Evolutionary conservation across 2,113 vertebrate genomes (phyloP).

Genomic region (Scomber scombrus): DNA sequence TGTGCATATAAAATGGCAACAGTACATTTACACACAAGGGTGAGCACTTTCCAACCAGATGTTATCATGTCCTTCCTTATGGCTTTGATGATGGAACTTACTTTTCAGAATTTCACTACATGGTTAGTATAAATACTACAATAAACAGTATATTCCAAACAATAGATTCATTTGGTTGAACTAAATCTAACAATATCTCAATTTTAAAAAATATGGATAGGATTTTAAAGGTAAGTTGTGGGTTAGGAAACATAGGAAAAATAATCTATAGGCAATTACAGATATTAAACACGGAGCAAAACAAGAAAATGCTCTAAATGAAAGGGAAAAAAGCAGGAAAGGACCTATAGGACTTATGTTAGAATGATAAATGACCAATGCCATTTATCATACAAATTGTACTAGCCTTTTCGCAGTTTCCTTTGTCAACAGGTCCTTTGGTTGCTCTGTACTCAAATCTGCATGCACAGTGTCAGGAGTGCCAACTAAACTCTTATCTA

Average conservation of each 20-base stretch:
- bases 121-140: background rate
- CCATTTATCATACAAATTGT: constrained; percentile 89
- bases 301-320: background rate
- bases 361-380: constrained; percentile 88
- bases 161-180: background rate
- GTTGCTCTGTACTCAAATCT: constrained; percentile 56
- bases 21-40: constrained; percentile 23
- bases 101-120: background rate
- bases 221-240: background rate
- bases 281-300: background rate
- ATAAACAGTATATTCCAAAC: background rate
- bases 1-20: constrained; percentile 30
- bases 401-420: constrained; percentile 93
- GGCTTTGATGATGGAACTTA: background rate
- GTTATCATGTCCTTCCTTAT: constrained; percentile 9
- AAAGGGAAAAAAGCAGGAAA: background rate
- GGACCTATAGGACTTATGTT: constrained; percentile 17
- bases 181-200: background rate
- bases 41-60: constrained; percentile 14
- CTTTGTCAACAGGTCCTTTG: constrained; percentile 69
- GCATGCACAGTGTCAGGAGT: constrained; percentile 39
- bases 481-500: constrained; percentile 55
- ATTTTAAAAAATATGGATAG: background rate
- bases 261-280: background rate
- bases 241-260: constrained; percentile 11